A percentile compares a stretch with the other conserved stretches of the same genome.
phyloP scores from a whole-genome alignment of 2,888 invertebrate species.

The Perithous albicinctus region DNA sequence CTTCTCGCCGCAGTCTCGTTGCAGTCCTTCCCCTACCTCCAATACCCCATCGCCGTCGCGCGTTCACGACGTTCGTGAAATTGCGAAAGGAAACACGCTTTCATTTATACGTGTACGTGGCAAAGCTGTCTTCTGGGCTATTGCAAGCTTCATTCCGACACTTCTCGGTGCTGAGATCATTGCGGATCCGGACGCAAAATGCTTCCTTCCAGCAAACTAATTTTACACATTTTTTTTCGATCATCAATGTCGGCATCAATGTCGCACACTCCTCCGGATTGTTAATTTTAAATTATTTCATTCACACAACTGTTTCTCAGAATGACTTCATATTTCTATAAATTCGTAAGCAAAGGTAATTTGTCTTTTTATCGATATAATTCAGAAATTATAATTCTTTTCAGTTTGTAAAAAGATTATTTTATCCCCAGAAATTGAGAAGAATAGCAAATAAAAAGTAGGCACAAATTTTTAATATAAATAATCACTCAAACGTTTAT shows the following conservation, averaged over 20 bases:
- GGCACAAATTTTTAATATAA: too few species aligned
- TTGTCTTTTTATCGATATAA: not conserved
- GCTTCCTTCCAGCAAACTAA: not conserved
- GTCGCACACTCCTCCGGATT: not conserved
- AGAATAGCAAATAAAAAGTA: too few species aligned
- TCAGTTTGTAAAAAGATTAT: too few species aligned
- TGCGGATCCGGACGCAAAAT: constrained; percentile 15
- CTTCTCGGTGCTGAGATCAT: constrained; percentile 4
- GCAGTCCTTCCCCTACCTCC: not conserved
- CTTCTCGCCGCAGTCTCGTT: constrained; percentile 10
- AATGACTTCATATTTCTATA: not conserved
- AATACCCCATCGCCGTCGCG: not conserved
- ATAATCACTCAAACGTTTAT: too few species aligned
- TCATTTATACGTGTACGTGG: constrained; percentile 54
- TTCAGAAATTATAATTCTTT: not conserved
- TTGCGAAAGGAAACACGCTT: constrained; percentile 53
- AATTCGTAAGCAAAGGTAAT: not conserved
- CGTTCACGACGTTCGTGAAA: constrained; percentile 17
- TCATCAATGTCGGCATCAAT: too few species aligned
- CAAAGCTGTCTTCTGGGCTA: constrained; percentile 19
- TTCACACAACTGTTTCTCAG: not conserved
- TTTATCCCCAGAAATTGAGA: too few species aligned
- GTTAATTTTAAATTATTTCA: not conserved
- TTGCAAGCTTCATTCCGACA: constrained; percentile 20
- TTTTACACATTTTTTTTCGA: not conserved